Evolutionary conservation across 2,113 vertebrate species (phyloP).

Genomic region (Sigmodon hispidus): DNA sequence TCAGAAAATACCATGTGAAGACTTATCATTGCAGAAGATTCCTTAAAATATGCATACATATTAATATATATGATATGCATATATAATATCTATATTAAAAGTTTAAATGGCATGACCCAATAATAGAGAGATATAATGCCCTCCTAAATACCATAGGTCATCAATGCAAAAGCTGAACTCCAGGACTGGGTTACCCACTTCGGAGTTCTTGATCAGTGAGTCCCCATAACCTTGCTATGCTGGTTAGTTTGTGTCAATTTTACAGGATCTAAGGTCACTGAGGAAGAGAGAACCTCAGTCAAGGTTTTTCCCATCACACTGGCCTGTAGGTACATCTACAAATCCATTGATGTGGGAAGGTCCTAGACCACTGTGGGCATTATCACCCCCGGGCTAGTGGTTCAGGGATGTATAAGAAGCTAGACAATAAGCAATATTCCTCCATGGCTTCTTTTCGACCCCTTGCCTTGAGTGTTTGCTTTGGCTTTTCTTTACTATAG

Average conservation of each 20-base stretch:
- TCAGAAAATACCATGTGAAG: neutral
- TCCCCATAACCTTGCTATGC: neutral
- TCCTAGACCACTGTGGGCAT: neutral
- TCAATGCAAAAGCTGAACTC: neutral
- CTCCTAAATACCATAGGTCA: neutral
- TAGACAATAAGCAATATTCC: neutral
- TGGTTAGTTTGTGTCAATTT: neutral
- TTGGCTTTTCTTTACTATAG: neutral
- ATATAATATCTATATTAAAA: neutral
- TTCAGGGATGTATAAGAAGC: neutral
- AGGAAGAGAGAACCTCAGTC: neutral
- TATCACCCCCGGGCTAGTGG: neutral
- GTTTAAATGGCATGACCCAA: neutral
- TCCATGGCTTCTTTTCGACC: neutral
- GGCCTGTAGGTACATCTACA: too few species aligned
- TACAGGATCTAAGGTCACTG: neutral
- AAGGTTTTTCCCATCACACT: too few species aligned
- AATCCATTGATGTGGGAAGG: neutral
- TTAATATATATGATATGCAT: too few species aligned
- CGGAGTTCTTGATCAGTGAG: neutral
- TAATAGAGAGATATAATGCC: neutral
- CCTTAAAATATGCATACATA: neutral
- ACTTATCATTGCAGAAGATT: neutral
- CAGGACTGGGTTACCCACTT: neutral
- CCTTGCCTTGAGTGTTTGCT: neutral